Conservation (phyloP, 2,888 invertebrate species). For the Ichneumoninae sp. region DNA sequence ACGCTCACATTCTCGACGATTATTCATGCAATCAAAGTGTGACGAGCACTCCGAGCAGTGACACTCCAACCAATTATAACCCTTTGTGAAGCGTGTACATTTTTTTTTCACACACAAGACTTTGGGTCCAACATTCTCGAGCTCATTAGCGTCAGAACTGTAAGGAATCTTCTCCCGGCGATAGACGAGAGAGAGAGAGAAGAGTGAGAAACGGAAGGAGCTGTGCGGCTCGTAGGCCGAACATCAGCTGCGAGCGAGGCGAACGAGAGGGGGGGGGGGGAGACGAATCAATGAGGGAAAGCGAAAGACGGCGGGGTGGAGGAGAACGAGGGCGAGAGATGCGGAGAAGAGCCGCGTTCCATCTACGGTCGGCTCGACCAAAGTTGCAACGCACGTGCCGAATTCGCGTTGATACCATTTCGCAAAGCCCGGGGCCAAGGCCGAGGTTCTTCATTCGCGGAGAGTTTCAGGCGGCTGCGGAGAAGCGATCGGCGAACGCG, state of each 20-base stretch:
- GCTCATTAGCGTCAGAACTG: not conserved
- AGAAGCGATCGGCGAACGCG: too few relatives aligned
- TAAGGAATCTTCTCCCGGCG: not conserved
- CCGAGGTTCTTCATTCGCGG: constrained; percentile 59
- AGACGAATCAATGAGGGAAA: not conserved
- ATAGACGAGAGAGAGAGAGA: not conserved
- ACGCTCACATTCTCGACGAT: not conserved
- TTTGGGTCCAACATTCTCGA: not conserved
- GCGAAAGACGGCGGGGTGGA: not conserved
- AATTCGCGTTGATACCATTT: constrained; percentile 79
- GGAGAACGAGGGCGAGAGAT: constrained; percentile 18
- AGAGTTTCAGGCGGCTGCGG: constrained; percentile 3
- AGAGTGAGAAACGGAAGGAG: constrained; percentile 16
- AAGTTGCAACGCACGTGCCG: constrained; percentile 80
- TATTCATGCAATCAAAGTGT: not conserved
- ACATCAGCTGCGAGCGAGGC: not conserved
- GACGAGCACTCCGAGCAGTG: not conserved
- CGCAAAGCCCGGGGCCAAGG: constrained; percentile 77
- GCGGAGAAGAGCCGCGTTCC: constrained; percentile 45
- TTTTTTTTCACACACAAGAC: not conserved
- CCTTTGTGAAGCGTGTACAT: not conserved
- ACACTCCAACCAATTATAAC: constrained; percentile 2
- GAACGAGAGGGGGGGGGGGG: not conserved
- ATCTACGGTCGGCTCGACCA: constrained; percentile 71
- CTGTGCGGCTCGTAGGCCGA: not conserved